Percentiles rank a stretch among this genome's conserved stretches.
Conservation (phyloP, 1,140 invertebrate species). For the Lepidurus apus region DNA sequence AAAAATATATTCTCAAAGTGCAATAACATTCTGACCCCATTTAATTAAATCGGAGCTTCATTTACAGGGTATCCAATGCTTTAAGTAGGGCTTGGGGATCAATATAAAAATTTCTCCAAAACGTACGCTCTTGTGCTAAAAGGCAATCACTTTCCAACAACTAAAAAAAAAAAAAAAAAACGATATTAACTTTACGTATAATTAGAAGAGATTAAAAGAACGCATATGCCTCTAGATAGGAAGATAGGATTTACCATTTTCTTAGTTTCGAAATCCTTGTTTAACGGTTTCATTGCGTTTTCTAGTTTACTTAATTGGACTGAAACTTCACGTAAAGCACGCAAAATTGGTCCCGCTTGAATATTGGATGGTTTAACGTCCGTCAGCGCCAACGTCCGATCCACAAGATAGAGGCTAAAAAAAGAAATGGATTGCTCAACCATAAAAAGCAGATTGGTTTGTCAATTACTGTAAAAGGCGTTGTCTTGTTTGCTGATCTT, state of each 20-base stretch:
- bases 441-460: neutral
- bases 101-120: neutral
- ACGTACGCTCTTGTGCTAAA: neutral
- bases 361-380: neutral
- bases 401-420: neutral
- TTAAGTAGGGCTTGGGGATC: slow-evolving; percentile 2
- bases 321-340: neutral
- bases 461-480: neutral
- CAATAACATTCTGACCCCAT: neutral
- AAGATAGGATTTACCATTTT: neutral
- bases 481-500: neutral
- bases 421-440: neutral
- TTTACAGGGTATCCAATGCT: neutral
- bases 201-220: neutral
- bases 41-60: neutral
- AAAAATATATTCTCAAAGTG: neutral
- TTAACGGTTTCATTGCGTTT: neutral
- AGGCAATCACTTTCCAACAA: neutral
- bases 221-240: neutral
- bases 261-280: neutral
- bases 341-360: neutral
- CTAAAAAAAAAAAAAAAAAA: neutral
- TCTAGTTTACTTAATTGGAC: neutral
- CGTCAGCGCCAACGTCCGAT: neutral
- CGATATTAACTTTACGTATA: neutral